Evolutionary conservation across 2,113 vertebrate genomes (phyloP).

Genomic region (Hystrix brachyura): DNA sequence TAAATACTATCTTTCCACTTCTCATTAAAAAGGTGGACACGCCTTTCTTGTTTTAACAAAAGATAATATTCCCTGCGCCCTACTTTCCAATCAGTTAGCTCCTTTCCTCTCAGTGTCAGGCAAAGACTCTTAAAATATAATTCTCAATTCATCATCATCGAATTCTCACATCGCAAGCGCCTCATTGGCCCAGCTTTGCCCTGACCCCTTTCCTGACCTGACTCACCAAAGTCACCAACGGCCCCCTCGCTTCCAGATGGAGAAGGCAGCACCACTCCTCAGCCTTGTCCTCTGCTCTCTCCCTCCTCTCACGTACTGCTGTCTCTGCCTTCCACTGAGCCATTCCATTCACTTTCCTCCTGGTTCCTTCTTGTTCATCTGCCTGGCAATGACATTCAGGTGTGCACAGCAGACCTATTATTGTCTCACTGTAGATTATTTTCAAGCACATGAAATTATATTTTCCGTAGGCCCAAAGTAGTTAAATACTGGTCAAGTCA

Average conservation of each 20-base stretch:
- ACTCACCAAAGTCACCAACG: background rate
- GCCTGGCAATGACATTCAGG: background rate
- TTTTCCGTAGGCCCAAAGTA: background rate
- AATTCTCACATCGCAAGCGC: background rate
- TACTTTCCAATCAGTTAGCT: background rate
- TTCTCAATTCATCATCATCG: background rate
- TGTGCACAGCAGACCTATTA: background rate
- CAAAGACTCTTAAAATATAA: background rate
- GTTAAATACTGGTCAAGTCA: background rate
- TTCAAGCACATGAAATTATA: background rate
- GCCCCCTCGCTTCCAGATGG: background rate
- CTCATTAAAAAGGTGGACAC: background rate
- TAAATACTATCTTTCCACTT: background rate
- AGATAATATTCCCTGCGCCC: background rate
- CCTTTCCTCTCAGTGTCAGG: background rate
- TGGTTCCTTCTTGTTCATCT: background rate
- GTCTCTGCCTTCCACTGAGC: background rate
- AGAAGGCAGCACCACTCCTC: background rate
- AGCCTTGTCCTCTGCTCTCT: background rate
- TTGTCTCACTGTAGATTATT: background rate
- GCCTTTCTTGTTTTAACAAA: constrained; percentile 34
- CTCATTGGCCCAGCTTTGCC: background rate
- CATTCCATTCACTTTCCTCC: background rate
- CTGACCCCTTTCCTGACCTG: background rate
- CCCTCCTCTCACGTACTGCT: background rate